Base-by-base conservation (phyloP, 1,140 invertebrate species). In the Zaprionus taronus region DNA sequence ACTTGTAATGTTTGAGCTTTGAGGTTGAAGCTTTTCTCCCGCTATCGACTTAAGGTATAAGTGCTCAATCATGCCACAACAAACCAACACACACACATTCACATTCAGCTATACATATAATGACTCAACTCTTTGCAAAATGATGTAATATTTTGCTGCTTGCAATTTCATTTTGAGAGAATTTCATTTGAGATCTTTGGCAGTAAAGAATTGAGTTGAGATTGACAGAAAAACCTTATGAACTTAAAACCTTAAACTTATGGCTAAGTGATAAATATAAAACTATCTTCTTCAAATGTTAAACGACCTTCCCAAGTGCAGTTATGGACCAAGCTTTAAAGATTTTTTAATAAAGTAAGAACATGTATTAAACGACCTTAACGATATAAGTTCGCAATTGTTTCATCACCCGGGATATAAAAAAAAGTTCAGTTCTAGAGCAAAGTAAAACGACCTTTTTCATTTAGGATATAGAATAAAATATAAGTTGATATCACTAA, bases 31-130 rank as follows among this genome's bases (percentile, higher is more conserved):
- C 84, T 90, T 90, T 87, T 65, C 67, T 38, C 58, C 17, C 49
- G 41, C 41, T 47, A 58, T 64, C 22, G 38, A 31, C 22, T 75
- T 72, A 77, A 44, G 82, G 73, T 70, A 80, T 75, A 84, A 89
- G 81, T 90, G 84, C 84, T 81, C 84, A 69, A 77, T 89, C 85
- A 89, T 84, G 85, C 72, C 64, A 68, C 61, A 17, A 83, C 38
- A 62, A 51, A 58, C 49, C 17, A 12, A 47, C 20, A 64, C n/a
- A 60, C 7, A 28, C 2, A 22, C 15, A 6, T 7, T 11, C 28
- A 31, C 31, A 34, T 0, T 34, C 31, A 34, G 9, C 9, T 34
- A 47, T 14, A 56, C 4, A 72, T 7, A 36, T 20, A 58, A 12
- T 89, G 84, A 89, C 81, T 84, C 66, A 84, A 89, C 81, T 64